phyloP scores from a whole-genome alignment of 2,888 invertebrate species.

The Polietes domitor region DNA sequence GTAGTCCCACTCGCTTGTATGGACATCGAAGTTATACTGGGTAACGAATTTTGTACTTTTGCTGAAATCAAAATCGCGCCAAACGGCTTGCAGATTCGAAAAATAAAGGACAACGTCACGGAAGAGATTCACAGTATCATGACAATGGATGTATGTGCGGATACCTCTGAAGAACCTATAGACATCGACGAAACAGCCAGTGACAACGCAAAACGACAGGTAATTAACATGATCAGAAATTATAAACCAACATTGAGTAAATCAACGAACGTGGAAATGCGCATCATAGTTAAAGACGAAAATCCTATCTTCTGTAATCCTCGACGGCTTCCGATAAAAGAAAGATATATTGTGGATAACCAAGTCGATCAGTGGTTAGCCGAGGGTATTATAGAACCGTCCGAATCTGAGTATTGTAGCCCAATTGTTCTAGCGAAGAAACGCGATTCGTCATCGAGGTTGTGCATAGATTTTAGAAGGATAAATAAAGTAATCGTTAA shows the following conservation, averaged over 20 bases:
- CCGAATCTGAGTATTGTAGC: background rate
- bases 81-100: background rate
- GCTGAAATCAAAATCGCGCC: no score
- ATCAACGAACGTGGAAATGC: slow-evolving; percentile 68
- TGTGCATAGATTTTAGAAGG: slow-evolving; percentile 48
- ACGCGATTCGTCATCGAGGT: slow-evolving; percentile 58
- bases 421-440: background rate
- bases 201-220: slow-evolving; percentile 39
- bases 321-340: slow-evolving; percentile 20
- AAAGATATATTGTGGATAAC: slow-evolving; percentile 41
- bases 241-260: slow-evolving; percentile 67
- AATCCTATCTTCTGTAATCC: slow-evolving; percentile 30
- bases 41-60: background rate
- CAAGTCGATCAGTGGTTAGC: background rate
- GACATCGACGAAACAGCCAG: background rate
- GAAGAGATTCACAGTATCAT: background rate
- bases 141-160: no score
- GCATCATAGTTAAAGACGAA: slow-evolving; percentile 71
- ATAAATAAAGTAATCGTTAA: slow-evolving; percentile 68
- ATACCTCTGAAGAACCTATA: no score
- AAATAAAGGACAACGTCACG: background rate
- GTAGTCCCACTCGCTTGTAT: background rate
- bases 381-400: slow-evolving; percentile 5
- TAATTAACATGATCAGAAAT: slow-evolving; percentile 62
- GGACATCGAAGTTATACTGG: background rate